Evolutionary conservation across 2,113 vertebrate genomes (phyloP).

Genomic region (Falcunculus frontatus): DNA sequence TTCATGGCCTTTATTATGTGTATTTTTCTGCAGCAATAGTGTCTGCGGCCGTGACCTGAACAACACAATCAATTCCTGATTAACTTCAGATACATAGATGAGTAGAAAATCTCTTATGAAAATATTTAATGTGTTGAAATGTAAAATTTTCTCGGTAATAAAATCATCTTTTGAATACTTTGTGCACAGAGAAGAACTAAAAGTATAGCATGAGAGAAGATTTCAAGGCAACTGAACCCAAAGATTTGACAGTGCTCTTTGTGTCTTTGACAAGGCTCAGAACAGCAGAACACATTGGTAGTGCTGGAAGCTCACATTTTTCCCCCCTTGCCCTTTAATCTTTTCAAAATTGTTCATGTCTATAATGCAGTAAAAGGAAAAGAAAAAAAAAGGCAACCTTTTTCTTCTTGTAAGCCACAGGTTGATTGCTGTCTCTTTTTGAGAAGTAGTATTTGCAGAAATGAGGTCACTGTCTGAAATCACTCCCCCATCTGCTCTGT

Average conservation of each 20-base stretch:
- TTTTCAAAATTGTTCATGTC: background rate
- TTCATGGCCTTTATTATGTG: background rate
- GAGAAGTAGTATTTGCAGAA: constrained; percentile 33
- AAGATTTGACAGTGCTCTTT: background rate
- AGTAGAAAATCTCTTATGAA: background rate
- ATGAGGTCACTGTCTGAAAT: constrained; percentile 62
- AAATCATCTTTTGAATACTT: background rate
- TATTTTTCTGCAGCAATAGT: background rate
- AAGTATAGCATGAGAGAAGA: background rate
- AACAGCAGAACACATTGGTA: background rate
- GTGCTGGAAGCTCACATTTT: background rate
- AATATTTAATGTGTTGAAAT: background rate
- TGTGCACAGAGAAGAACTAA: background rate
- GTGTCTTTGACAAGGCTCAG: background rate
- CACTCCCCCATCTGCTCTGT: constrained; percentile 42
- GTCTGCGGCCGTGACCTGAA: background rate
- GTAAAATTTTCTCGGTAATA: background rate
- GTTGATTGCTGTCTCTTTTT: constrained; percentile 10
- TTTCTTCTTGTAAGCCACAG: background rate
- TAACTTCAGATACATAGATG: background rate
- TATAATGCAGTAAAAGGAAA: background rate
- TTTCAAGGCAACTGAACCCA: background rate
- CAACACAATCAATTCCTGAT: background rate
- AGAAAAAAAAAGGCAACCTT: background rate
- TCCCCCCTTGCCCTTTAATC: background rate